Conservation (phyloP, 2,888 invertebrate species). For the Caenorhabditis afra region DNA sequence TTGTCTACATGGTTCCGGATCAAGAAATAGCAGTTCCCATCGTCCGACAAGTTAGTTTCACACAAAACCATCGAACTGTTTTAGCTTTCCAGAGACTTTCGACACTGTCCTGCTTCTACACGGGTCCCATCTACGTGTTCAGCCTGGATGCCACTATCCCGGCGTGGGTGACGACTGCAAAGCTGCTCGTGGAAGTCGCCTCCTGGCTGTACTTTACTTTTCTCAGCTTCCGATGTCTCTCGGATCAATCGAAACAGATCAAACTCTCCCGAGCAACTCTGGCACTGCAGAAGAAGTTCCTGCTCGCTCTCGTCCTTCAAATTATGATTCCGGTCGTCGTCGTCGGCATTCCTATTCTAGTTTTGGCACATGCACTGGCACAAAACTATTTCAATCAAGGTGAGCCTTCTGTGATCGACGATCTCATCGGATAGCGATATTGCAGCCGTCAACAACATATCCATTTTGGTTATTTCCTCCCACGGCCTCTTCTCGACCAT, state of each 20-base stretch:
- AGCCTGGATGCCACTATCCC: slow-evolving; percentile 6
- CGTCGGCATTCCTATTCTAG: slow-evolving; percentile 1
- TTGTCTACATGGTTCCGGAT: slow-evolving; percentile 19
- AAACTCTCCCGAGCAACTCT: slow-evolving; percentile 8
- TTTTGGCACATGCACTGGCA: neutral
- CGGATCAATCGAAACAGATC: neutral
- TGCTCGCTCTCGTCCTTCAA: no score
- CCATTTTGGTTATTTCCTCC: slow-evolving; percentile 12
- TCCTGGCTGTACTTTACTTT: neutral
- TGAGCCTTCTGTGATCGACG: neutral
- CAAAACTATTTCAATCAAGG: neutral
- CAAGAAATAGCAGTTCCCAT: neutral
- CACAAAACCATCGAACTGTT: no score
- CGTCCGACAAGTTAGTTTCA: no score
- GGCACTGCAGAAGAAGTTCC: slow-evolving; percentile 15
- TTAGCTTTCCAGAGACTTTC: slow-evolving; percentile 20
- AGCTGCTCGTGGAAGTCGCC: slow-evolving; percentile 9
- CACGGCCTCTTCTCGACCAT: slow-evolving; percentile 33
- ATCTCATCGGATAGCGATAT: neutral
- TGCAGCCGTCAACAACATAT: slow-evolving; percentile 28
- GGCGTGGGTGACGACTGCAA: neutral
- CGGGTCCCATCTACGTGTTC: slow-evolving; percentile 19
- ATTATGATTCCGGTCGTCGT: slow-evolving; percentile 22
- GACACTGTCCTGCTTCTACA: slow-evolving; percentile 7
- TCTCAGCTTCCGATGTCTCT: neutral